These are phyloP conservation scores for Holocentrus rufus DNA, from an alignment of 2,797 vertebrate species.

Conservation along the genomic window DNA sequence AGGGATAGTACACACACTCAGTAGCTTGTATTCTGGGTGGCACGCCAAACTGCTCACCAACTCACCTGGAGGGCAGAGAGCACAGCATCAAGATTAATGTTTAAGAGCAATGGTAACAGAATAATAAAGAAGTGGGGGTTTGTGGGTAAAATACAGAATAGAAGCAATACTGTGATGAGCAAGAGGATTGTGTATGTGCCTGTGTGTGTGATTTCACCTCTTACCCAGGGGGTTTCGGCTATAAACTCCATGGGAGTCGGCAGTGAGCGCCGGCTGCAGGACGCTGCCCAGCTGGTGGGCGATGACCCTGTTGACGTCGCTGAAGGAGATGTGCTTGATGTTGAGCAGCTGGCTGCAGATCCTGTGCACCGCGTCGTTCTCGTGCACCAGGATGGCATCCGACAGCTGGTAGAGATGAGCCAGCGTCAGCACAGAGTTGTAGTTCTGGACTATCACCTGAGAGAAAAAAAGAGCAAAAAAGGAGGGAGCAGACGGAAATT, in stretches of 20 bases:
- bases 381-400: slow-evolving; percentile 93
- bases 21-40: slow-evolving; percentile 94
- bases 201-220: slow-evolving; percentile 1
- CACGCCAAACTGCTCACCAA: slow-evolving; percentile 87
- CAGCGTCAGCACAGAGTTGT: slow-evolving; percentile 94
- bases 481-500: not conserved
- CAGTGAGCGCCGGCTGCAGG: slow-evolving; percentile 87
- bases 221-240: slow-evolving; percentile 91
- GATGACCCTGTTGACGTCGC: slow-evolving; percentile 90
- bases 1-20: slow-evolving; percentile 89
- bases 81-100: not conserved
- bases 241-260: slow-evolving; percentile 76
- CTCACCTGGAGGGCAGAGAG: slow-evolving; percentile 82
- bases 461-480: slow-evolving; percentile 22
- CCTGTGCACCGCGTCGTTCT: slow-evolving; percentile 92
- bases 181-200: not conserved
- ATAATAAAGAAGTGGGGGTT: not conserved
- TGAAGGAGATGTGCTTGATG: slow-evolving; percentile 92
- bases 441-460: slow-evolving; percentile 98
- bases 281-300: slow-evolving; percentile 93
- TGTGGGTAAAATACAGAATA: not conserved
- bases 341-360: slow-evolving; percentile 92
- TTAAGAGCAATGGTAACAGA: not conserved
- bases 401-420: slow-evolving; percentile 92
- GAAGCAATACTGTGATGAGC: too few relatives aligned